phyloP scores from a whole-genome alignment of 2,888 invertebrate genomes.

The Synanthedon formicaeformis region DNA sequence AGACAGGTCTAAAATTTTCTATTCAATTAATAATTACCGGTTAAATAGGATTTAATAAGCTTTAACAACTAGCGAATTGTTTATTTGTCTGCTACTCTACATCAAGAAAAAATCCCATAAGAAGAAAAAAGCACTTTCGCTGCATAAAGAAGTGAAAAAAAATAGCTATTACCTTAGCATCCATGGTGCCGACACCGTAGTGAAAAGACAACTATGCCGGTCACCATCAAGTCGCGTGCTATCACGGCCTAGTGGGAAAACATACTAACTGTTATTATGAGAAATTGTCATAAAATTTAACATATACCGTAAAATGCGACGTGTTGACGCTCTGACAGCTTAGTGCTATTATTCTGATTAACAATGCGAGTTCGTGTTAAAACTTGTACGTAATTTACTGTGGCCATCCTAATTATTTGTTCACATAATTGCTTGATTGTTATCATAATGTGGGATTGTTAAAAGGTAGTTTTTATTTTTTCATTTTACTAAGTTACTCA shows the following conservation, averaged over 20 bases:
- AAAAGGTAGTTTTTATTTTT: background rate
- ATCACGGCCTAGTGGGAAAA: conserved; percentile 24
- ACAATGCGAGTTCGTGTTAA: conserved; percentile 3
- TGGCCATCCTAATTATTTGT: conserved; percentile 12
- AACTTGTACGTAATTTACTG: conserved; percentile 4
- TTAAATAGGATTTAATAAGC: no score
- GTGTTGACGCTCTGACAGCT: background rate
- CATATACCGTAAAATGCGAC: background rate
- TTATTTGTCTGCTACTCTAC: no score
- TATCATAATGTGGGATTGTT: background rate
- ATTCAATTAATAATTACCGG: no score
- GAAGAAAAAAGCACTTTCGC: no score
- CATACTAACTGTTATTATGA: conserved; percentile 16
- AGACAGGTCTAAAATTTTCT: no score
- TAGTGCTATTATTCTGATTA: conserved; percentile 16
- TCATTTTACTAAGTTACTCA: no score
- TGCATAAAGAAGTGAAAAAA: no score
- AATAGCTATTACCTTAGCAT: background rate
- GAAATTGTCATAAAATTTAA: conserved; percentile 9
- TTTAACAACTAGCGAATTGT: no score
- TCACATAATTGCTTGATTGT: conserved; percentile 2
- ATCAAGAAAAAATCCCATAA: no score
- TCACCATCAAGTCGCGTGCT: conserved; percentile 22
- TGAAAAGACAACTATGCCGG: background rate
- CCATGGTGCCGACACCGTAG: background rate